Evolutionary conservation across 1,140 invertebrate genomes (phyloP), one percentile per base, ranked within the genome.

Genomic region (Ericerus pela): DNA sequence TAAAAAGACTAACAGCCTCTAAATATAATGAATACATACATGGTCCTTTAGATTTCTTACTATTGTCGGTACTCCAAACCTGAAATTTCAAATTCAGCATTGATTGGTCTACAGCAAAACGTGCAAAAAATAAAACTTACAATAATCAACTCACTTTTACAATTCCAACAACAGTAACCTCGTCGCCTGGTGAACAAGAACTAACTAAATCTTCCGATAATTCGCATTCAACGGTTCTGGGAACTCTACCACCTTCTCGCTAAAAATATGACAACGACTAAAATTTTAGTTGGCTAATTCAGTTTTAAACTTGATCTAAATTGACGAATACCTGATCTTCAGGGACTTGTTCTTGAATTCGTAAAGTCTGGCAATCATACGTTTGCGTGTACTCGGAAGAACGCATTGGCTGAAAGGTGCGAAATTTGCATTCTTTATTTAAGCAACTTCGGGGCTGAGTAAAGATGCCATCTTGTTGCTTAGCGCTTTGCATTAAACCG

Each of bases 191-290:
- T 58, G 84, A 78, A 64, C 89, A 90, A 16, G 74, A 74, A 62
- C 88, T 84, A n/a, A 93, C 85, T 41, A 96, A 73, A 73, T 95
- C 87, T 62, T 84, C 79, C 24, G 79, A 76, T 22, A 96, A 70
- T 70, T 93, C 88, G 67, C 91, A 84, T 68, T 96, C 90, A 30
- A 94, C 72, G 58, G 81, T 84, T 63, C 84, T 70, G n/a, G 89
- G 89, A 61, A 91, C 82, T 59, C 84, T 75, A 20, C 87, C 88
- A 61, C 74, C 76, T 62, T 82, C 76, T 58, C 76, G 75, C 77
- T 80, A 61, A 55, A 70, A 61, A 37, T 18, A 54, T 16, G 14
- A 24, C 18, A 47, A 51, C 22, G 2, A 53, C 30, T 31, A 6
- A 51, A 30, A 11, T 53, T 53, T 53, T 53, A 33, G 31, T 33